These are phyloP conservation scores for Falco columbarius DNA, from an alignment of 2,797 vertebrate species.

Conservation along the genomic window DNA sequence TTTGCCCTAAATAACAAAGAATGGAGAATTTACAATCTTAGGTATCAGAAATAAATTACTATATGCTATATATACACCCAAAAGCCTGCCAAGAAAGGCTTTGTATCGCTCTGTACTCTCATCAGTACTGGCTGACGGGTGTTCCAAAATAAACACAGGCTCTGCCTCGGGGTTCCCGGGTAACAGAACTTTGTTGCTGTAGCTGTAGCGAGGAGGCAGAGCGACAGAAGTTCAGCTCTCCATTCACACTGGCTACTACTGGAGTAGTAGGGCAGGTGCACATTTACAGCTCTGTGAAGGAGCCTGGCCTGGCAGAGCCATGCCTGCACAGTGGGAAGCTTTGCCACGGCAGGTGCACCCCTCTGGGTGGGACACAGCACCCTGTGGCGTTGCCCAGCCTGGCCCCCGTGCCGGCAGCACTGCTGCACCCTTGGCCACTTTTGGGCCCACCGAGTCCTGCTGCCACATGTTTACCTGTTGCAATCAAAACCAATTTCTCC, in stretches of 20 bases:
- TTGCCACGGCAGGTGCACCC: background rate
- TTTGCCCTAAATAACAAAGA: background rate
- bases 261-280: too few relatives aligned
- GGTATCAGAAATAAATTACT: background rate
- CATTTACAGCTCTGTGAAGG: background rate
- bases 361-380: background rate
- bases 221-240: background rate
- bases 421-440: background rate
- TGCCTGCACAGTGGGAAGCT: background rate
- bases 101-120: background rate
- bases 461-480: background rate
- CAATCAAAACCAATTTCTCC: background rate
- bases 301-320: background rate
- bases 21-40: background rate
- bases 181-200: background rate
- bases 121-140: background rate
- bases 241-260: background rate
- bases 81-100: background rate
- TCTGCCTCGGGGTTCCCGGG: background rate
- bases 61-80: background rate
- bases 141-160: background rate
- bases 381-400: background rate
- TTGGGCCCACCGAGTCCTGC: background rate
- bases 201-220: background rate
- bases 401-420: background rate